Conservation (phyloP, 2,113 vertebrate genomes). For the Dinomys branickii region DNA sequence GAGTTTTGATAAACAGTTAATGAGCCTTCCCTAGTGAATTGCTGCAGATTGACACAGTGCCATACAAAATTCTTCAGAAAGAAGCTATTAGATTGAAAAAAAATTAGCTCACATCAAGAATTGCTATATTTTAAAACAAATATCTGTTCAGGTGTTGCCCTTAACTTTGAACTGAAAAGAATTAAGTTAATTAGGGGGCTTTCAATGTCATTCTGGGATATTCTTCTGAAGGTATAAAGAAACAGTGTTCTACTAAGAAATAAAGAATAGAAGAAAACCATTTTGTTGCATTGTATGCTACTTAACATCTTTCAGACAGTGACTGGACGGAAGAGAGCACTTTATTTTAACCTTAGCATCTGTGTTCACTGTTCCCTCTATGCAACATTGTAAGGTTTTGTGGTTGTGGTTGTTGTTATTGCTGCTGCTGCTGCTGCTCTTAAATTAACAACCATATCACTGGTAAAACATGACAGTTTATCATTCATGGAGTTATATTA, state of each 20-base stretch:
- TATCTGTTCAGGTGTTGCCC: neutral
- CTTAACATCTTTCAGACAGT: neutral
- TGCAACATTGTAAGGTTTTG: neutral
- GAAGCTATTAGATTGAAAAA: neutral
- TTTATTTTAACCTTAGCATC: neutral
- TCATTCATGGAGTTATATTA: neutral
- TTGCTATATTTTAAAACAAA: slow-evolving; percentile 28
- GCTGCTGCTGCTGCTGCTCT: neutral
- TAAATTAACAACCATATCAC: neutral
- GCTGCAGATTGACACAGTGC: neutral
- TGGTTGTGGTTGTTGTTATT: neutral
- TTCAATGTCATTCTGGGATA: neutral
- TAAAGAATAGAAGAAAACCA: neutral
- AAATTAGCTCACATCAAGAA: neutral
- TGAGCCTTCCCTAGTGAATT: neutral
- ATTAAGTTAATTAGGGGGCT: neutral
- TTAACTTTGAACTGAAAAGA: neutral
- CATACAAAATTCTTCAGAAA: slow-evolving; percentile 20
- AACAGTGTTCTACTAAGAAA: neutral
- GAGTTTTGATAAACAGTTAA: neutral
- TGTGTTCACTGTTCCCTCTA: neutral
- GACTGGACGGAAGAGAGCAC: neutral
- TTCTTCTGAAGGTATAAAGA: neutral
- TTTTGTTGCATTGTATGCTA: neutral
- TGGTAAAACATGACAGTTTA: neutral